A percentile compares a stretch with the other conserved stretches of the same genome.
Conservation (phyloP, 1,140 invertebrate species). For the Thaumatotibia leucotreta region DNA sequence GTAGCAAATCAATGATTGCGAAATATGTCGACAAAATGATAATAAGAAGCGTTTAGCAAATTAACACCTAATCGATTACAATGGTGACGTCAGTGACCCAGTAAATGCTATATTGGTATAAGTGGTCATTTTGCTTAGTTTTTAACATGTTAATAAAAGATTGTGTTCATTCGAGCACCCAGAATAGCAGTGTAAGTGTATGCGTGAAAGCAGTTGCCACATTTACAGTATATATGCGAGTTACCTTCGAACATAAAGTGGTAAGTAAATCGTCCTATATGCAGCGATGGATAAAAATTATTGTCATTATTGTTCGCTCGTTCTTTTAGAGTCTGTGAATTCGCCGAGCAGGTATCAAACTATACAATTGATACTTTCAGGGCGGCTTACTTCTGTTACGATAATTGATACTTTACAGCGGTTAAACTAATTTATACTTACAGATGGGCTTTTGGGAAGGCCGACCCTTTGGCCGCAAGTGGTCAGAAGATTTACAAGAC, state of each 20-base stretch:
- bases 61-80: background rate
- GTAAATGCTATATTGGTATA: background rate
- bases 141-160: background rate
- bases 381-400: background rate
- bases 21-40: background rate
- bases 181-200: slow-evolving; percentile 27
- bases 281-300: slow-evolving; percentile 72
- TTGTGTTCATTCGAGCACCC: slow-evolving; percentile 1
- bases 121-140: background rate
- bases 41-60: slow-evolving; percentile 2
- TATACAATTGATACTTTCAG: background rate
- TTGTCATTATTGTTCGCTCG: slow-evolving; percentile 36
- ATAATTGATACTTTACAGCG: background rate
- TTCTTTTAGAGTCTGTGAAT: background rate
- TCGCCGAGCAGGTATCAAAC: background rate
- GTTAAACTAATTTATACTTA: slow-evolving; percentile 79
- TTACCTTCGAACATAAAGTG: slow-evolving; percentile 84
- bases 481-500: slow-evolving; percentile 95
- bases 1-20: background rate
- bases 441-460: slow-evolving; percentile 97
- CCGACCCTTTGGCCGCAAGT: slow-evolving; percentile 97
- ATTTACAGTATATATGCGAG: slow-evolving; percentile 39
- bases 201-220: slow-evolving; percentile 33
- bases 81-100: background rate
- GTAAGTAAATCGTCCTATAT: slow-evolving; percentile 83